Evolutionary conservation across 2,113 vertebrate genomes (phyloP).

Genomic region (Hirundichthys speculiger): DNA sequence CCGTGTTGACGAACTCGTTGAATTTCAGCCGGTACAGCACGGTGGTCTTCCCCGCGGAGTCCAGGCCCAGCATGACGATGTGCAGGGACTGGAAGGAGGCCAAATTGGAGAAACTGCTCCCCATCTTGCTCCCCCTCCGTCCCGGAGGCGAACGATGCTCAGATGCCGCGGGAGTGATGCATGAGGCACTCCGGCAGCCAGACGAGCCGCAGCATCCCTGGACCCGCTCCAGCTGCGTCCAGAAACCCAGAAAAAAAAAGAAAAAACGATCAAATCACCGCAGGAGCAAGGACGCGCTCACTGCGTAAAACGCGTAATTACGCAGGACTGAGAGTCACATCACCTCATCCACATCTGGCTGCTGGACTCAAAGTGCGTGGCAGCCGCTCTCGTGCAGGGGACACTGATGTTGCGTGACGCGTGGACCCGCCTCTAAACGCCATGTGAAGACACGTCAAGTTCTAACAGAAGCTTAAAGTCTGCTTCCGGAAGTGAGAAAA

Average conservation of each 20-base stretch:
- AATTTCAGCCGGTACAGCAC: slow-evolving; percentile 95
- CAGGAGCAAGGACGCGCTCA: no score
- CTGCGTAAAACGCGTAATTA: no score
- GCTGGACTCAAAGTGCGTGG: no score
- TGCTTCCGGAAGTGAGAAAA: no score
- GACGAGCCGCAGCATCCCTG: slow-evolving; percentile 62
- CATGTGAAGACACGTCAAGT: slow-evolving; percentile 18
- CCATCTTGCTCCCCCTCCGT: slow-evolving; percentile 77
- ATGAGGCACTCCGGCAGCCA: slow-evolving; percentile 48
- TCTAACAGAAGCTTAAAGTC: neutral
- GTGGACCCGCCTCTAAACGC: slow-evolving; percentile 28
- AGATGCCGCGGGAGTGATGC: no score
- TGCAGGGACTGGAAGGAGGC: slow-evolving; percentile 94
- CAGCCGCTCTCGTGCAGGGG: slow-evolving; percentile 5
- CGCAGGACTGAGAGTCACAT: slow-evolving; percentile 27
- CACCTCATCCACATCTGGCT: slow-evolving; percentile 6
- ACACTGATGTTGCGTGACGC: slow-evolving; percentile 46
- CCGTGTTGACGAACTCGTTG: slow-evolving; percentile 97
- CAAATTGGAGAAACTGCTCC: slow-evolving; percentile 91
- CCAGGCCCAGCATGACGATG: slow-evolving; percentile 96
- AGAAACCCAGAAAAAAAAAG: no score
- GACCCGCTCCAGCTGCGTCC: slow-evolving; percentile 42
- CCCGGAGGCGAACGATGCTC: no score
- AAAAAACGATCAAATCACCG: no score
- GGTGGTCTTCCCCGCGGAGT: slow-evolving; percentile 96